Conservation (phyloP, 2,797 vertebrate species). For the Staurois parvus region DNA sequence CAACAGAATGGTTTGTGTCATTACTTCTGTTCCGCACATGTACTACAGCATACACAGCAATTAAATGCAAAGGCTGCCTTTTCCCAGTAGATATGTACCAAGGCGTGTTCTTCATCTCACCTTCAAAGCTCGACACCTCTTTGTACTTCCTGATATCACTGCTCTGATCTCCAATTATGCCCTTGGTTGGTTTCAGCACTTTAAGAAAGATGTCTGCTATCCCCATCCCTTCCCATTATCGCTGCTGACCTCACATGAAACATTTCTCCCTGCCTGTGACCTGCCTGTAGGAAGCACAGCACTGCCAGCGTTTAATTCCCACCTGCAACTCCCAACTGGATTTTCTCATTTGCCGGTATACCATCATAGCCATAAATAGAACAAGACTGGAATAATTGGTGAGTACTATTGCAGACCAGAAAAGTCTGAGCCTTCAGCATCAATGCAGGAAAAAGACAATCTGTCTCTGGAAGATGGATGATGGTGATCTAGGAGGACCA, state of each 20-base stretch:
- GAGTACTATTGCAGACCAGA: slow-evolving; percentile 13
- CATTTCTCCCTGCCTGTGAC: slow-evolving; percentile 20
- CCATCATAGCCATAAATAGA: slow-evolving; percentile 35
- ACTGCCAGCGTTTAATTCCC: background rate
- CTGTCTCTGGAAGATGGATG: background rate
- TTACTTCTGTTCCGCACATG: background rate
- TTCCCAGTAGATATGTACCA: slow-evolving; percentile 32
- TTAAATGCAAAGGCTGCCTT: slow-evolving; percentile 10
- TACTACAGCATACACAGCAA: background rate
- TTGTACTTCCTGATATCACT: slow-evolving; percentile 18
- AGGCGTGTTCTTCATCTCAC: slow-evolving; percentile 32
- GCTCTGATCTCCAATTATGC: slow-evolving; percentile 23
- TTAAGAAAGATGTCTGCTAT: background rate
- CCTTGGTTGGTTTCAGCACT: slow-evolving; percentile 14
- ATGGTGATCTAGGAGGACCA: slow-evolving; percentile 1
- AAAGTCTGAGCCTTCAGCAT: slow-evolving; percentile 17
- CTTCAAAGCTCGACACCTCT: slow-evolving; percentile 27
- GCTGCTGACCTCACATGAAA: slow-evolving; percentile 18
- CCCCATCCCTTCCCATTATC: slow-evolving; percentile 9
- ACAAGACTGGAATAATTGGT: slow-evolving; percentile 19
- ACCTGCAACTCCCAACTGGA: slow-evolving; percentile 45
- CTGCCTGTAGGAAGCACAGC: slow-evolving; percentile 10
- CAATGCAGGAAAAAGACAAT: background rate
- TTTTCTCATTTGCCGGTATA: slow-evolving; percentile 8
- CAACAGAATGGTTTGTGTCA: too few species aligned